Conservation (phyloP, 2,113 vertebrate genomes). For the Melanerpes formicivorus region DNA sequence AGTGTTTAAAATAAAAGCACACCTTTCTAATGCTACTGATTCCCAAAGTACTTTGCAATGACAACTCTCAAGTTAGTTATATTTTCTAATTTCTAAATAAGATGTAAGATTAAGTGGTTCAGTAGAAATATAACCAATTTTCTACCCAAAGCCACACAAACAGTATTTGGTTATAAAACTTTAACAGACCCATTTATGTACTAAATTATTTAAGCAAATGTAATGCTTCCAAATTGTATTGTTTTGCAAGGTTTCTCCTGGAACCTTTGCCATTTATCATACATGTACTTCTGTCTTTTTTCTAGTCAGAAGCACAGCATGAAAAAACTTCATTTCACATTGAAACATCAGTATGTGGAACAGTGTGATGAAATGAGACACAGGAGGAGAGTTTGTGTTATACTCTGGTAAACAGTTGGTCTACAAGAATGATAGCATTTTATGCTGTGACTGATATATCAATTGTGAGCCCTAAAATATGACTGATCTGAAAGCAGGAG, state of each 20-base stretch:
- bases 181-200: conserved; percentile 81
- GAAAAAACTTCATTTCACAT: conserved; percentile 90
- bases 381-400: conserved; percentile 86
- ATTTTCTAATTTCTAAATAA: conserved; percentile 68
- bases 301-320: conserved; percentile 90
- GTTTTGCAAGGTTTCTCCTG: conserved; percentile 80
- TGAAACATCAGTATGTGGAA: conserved; percentile 89
- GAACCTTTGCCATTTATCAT: conserved; percentile 86
- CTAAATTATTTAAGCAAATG: conserved; percentile 91
- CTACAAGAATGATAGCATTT: conserved; percentile 87
- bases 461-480: conserved; percentile 86
- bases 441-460: conserved; percentile 86
- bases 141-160: conserved; percentile 64
- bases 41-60: conserved; percentile 39
- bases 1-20: conserved; percentile 26
- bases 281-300: conserved; percentile 82
- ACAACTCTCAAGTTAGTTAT: conserved; percentile 11
- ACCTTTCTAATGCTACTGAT: conserved; percentile 19
- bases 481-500: conserved; percentile 81
- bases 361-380: conserved; percentile 89
- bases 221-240: conserved; percentile 84
- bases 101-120: conserved; percentile 58
- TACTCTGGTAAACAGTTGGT: conserved; percentile 85
- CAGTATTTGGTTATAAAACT: conserved; percentile 89
- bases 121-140: conserved; percentile 57